Conservation (phyloP, 2,113 vertebrate species). For the Scomber japonicus region DNA sequence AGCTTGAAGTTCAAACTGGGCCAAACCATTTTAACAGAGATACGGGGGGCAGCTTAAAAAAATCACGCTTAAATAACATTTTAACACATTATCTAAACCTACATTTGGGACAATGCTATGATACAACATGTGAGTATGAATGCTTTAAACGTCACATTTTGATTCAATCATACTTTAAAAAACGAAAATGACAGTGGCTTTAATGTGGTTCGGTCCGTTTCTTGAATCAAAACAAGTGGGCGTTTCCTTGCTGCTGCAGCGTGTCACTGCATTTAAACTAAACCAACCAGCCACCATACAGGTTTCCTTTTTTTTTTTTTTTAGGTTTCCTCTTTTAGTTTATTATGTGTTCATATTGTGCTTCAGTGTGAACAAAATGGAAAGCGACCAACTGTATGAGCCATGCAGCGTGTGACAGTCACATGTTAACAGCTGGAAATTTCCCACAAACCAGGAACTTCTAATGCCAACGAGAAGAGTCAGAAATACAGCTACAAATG, state of each 20-base stretch:
- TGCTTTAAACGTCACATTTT: background rate
- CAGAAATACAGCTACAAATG: too few species aligned
- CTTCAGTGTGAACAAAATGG: constrained; percentile 4
- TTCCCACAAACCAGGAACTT: constrained; percentile 3
- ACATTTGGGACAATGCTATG: background rate
- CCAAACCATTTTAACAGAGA: constrained; percentile 35
- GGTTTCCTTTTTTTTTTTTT: background rate
- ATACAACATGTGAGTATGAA: rapidly evolving
- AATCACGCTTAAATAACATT: rapidly evolving
- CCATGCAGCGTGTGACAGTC: background rate
- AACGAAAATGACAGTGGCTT: background rate
- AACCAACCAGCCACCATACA: background rate
- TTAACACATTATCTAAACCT: rapidly evolving
- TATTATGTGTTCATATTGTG: background rate
- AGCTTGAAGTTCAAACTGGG: constrained; percentile 54
- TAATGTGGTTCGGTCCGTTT: constrained; percentile 47
- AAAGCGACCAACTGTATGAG: background rate
- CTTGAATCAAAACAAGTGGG: constrained; percentile 73
- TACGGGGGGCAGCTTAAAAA: rapidly evolving
- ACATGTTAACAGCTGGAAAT: constrained; percentile 17
- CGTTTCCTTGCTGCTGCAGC: background rate
- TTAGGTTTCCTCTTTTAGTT: background rate
- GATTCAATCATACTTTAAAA: rapidly evolving
- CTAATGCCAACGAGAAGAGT: background rate
- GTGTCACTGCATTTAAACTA: background rate